Conservation (phyloP, 2,797 vertebrate species). For the Sciurus vulgaris region DNA sequence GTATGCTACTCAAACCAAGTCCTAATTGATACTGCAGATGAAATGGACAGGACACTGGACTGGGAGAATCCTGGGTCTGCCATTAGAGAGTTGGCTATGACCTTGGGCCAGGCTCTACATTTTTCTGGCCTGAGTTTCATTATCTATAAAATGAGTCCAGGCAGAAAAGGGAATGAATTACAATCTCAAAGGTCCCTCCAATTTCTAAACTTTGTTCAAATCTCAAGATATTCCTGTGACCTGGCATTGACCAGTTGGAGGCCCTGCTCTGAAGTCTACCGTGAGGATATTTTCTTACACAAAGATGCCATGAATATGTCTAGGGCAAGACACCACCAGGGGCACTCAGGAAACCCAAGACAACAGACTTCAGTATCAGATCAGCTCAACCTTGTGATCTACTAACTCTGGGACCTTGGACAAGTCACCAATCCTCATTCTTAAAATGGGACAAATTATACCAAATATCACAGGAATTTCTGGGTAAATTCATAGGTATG, state of each 20-base stretch:
- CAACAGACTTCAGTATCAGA: background rate
- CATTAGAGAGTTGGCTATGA: background rate
- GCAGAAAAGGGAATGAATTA: constrained; percentile 14
- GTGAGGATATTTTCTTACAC: background rate
- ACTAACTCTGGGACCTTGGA: background rate
- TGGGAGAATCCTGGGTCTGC: background rate
- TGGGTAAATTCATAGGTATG: background rate
- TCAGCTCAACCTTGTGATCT: background rate
- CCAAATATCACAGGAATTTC: accelerated
- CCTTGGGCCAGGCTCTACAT: constrained; percentile 16
- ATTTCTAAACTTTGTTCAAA: constrained; percentile 39
- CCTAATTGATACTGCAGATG: background rate
- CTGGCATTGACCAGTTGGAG: background rate
- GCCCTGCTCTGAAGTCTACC: background rate
- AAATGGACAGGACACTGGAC: background rate
- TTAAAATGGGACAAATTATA: background rate
- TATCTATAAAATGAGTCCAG: constrained; percentile 43
- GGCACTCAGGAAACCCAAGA: background rate
- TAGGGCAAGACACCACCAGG: background rate
- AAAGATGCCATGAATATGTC: background rate
- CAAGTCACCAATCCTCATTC: background rate
- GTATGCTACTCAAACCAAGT: background rate
- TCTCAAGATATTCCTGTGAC: constrained; percentile 28
- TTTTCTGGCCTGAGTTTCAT: constrained; percentile 31
- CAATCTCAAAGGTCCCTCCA: constrained; percentile 19